Conservation (phyloP, 92 coral and sea anemone species). For the Phenganax subtilis region DNA sequence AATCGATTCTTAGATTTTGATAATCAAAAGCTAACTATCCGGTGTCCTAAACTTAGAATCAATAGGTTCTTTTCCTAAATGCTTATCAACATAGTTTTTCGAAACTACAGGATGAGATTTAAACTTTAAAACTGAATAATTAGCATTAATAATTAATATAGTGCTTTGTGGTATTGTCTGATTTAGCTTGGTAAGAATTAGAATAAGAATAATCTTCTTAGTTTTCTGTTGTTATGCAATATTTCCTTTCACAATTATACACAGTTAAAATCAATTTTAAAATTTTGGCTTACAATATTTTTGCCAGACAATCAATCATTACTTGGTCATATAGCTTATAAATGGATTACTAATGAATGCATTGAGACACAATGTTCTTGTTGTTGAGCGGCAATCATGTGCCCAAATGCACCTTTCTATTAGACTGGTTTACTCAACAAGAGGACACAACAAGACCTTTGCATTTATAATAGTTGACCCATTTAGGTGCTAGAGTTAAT, state of each 20-base stretch:
- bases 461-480: no score
- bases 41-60: no score
- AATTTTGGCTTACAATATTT: not conserved
- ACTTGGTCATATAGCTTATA: no score
- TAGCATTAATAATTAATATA: slow-evolving; percentile 23
- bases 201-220: slow-evolving; percentile 9
- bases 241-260: not conserved
- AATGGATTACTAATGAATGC: no score
- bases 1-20: not conserved
- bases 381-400: no score
- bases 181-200: not conserved
- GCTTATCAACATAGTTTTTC: not conserved
- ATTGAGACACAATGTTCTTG: no score
- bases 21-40: not conserved
- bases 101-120: not conserved
- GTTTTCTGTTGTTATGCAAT: not conserved
- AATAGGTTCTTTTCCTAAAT: no score
- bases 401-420: no score
- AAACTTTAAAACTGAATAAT: not conserved
- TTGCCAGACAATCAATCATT: not conserved
- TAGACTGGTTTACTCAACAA: no score
- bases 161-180: slow-evolving; percentile 34
- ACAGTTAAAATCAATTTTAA: not conserved
- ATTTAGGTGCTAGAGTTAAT: no score
- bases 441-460: no score